Percentiles rank a stretch among this genome's conserved stretches.
Conservation (phyloP, 2,888 invertebrate species). For the Brassicogethes aeneus region DNA sequence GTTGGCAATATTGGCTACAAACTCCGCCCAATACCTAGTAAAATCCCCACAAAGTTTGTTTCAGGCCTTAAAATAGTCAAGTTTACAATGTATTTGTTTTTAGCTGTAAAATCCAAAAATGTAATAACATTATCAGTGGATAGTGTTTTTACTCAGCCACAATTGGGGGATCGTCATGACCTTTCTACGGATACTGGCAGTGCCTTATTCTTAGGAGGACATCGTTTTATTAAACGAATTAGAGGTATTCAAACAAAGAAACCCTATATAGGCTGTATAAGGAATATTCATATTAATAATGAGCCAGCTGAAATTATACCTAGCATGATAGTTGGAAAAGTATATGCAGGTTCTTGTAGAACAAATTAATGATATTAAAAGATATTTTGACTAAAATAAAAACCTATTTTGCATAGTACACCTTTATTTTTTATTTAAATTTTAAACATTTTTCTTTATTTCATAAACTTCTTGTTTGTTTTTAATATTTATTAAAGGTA, state of each 20-base stretch:
- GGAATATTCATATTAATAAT: slow-evolving; percentile 57
- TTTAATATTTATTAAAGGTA: no score
- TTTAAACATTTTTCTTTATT: no score
- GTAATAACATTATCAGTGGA: slow-evolving; percentile 83
- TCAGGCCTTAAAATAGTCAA: no score
- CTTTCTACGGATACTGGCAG: slow-evolving; percentile 71
- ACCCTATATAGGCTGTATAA: slow-evolving; percentile 74
- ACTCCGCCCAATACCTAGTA: no score
- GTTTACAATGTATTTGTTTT: no score
- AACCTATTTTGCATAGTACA: no score
- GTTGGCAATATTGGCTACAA: no score
- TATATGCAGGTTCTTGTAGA: slow-evolving; percentile 73
- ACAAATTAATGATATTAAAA: slow-evolving; percentile 44
- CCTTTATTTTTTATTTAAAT: no score
- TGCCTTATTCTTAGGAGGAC: slow-evolving; percentile 86
- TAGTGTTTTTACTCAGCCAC: slow-evolving; percentile 63
- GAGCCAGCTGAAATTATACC: slow-evolving; percentile 43
- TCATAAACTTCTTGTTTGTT: no score
- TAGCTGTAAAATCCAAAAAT: slow-evolving; percentile 85
- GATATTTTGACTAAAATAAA: no score
- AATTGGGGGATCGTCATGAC: slow-evolving; percentile 51
- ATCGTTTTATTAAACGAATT: slow-evolving; percentile 47
- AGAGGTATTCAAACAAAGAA: slow-evolving; percentile 61
- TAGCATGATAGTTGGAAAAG: slow-evolving; percentile 59
- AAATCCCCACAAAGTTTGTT: no score